Evolutionary conservation across 37 sponge, comb jelly and placozoan genomes (phyloP), one percentile per base, ranked within the genome.

Genomic region (Chondrilla cf. caribensis): DNA sequence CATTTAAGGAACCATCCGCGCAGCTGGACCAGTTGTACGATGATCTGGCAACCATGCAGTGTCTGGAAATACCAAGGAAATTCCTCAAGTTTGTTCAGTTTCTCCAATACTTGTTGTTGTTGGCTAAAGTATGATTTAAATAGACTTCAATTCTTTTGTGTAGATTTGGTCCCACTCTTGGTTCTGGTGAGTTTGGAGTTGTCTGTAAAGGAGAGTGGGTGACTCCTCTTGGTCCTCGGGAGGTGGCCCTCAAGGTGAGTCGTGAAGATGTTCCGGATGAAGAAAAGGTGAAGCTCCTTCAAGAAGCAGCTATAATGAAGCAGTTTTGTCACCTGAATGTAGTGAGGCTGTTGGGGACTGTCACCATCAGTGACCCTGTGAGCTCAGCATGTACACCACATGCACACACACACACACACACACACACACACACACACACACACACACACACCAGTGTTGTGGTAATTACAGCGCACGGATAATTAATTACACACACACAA

Each of bases 231-330:
- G 64, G 64, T 15, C 64, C 64, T 28, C 25, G 25, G 6, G 64
- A 62, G 25, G 64, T 62, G 25, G 64, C 64, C 5, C 64, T 62
- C 29, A 62, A 62, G 15, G 29, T 62, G 64, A 28, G 29, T 62
- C 64, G 22, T 62, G 64, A 62, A 62, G 64, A 62, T 28, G 25
- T 28, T 5, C 64, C 64, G 6, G 64, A 62, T 29, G 7, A 9
- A 62, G 64, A 62, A 15, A 62, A 62, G 64, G 29, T 62, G 25
- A 62, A 62, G 29, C 25, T 62, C 29, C 64, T 62, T 28, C 64
- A 62, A 62, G 64, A 62, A 62, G 64, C 64, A 29, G 64, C 64
- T n/a, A 62, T 62, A n/a, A 62, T 62, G 64, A 62, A 62, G 29
- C 64, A 62, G 64, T 62, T 62, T 15, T 19, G 29, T 19, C 64